Conservation (phyloP, 2,113 vertebrate species). For the Neotoma lepida region DNA sequence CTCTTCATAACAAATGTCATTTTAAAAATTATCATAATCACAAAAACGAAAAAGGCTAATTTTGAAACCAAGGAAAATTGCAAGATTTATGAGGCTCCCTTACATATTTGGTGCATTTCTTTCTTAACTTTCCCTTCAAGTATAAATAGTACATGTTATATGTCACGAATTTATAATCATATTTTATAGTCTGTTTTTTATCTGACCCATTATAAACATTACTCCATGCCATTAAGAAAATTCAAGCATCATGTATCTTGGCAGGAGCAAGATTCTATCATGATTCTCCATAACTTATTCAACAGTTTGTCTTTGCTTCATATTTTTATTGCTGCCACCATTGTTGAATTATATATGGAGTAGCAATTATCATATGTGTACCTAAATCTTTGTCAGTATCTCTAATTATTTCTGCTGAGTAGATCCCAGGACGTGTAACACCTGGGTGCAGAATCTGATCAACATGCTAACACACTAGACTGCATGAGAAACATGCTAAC, state of each 20-base stretch:
- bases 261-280: conserved; percentile 15
- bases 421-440: conserved; percentile 31
- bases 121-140: conserved; percentile 28
- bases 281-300: conserved; percentile 34
- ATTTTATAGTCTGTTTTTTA: conserved; percentile 5
- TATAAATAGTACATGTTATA: conserved; percentile 32
- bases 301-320: background rate
- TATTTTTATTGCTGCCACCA: conserved; percentile 34
- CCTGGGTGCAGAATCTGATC: conserved; percentile 40
- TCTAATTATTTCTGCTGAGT: conserved; percentile 42
- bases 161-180: conserved; percentile 1
- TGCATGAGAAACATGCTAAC: background rate
- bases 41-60: conserved; percentile 48
- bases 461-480: background rate
- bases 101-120: background rate
- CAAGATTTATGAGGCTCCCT: background rate
- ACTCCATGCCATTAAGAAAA: background rate
- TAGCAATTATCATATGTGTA: background rate
- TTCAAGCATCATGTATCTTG: conserved; percentile 33
- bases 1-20: background rate
- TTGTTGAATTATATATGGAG: conserved; percentile 25
- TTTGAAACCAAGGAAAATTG: conserved; percentile 15
- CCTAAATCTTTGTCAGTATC: conserved; percentile 41
- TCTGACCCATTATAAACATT: conserved; percentile 8
- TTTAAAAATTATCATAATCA: background rate